Conservation (phyloP, 1,140 invertebrate species). For the Hydropsyche tenuis region DNA sequence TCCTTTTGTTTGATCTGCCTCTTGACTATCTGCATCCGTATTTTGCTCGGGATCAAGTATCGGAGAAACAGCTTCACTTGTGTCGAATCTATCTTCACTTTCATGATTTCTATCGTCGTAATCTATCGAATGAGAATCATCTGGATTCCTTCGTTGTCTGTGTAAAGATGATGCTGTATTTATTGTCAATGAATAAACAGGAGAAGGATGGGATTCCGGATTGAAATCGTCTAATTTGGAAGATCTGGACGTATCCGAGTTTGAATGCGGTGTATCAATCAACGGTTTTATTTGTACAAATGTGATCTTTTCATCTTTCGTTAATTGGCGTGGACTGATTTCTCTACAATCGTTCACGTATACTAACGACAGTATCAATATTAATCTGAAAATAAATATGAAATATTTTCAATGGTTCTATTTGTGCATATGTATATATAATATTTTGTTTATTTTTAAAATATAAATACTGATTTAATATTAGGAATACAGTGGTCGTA, state of each 20-base stretch:
- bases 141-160: slow-evolving; percentile 15
- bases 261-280: neutral
- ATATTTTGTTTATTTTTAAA: too few species aligned
- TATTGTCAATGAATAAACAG: slow-evolving; percentile 23
- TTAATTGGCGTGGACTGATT: neutral
- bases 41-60: neutral
- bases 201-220: slow-evolving; percentile 41
- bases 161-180: neutral
- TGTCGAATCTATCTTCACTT: slow-evolving; percentile 48
- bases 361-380: neutral
- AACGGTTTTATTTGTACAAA: slow-evolving; percentile 53
- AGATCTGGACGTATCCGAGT: slow-evolving; percentile 37
- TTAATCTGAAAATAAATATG: slow-evolving; percentile 7
- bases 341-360: neutral
- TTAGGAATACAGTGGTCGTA: too few species aligned
- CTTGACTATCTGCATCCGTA: neutral
- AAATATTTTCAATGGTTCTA: neutral
- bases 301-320: slow-evolving; percentile 50
- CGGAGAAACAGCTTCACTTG: slow-evolving; percentile 41
- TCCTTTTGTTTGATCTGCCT: slow-evolving; percentile 51
- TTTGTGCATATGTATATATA: too few species aligned
- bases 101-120: slow-evolving; percentile 41
- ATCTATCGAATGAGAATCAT: slow-evolving; percentile 29
- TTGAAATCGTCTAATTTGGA: slow-evolving; percentile 50
- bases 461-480: too few species aligned